Evolutionary conservation across 2,888 invertebrate genomes (phyloP), one percentile per base, ranked within the genome.

Genomic region (Acleris literana): DNA sequence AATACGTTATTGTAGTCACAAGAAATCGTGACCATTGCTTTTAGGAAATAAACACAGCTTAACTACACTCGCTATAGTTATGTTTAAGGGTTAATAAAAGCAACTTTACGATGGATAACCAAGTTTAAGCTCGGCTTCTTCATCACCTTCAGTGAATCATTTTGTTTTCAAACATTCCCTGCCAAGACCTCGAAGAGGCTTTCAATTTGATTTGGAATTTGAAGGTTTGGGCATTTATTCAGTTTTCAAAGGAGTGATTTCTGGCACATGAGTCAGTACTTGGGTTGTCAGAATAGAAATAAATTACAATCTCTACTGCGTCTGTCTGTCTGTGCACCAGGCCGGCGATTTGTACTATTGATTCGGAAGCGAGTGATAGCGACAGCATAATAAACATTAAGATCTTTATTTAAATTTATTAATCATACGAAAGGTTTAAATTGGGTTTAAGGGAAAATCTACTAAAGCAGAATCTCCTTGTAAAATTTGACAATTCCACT

Each of bases 281-380:
- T 53, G 25, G 11, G 17, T 76, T 78, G 82, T 87, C 80, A 85
- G 84, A 86, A 84, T 77, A 75, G 80, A 85, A 87, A 88, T 87
- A 88, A 88, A 89, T 88, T 80, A 87, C 82, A 74, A 80, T 77
- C 79, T 76, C 78, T 71, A 80, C 77, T 76, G 76, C 76, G 66
- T 70, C 73, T 72, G 74, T 74, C 76, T 75, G 84, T 84, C 85
- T 77, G 78, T 84, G 81, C 84, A 79, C 86, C 83, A 82, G 64
- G 70, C 74, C 76, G 78, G 72, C 84, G 83, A 88, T 88, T 87
- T 88, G 87, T 88, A 85, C 87, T 81, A 81, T 82, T 83, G 85
- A 87, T 83, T 86, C 81, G 80, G 81, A 80, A 81, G 78, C 85
- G 85, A 83, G 79, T 71, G 52, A 81, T 84, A 87, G 71, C 29